Conservation (phyloP, 2,113 vertebrate genomes). For the Carassius carassius region DNA sequence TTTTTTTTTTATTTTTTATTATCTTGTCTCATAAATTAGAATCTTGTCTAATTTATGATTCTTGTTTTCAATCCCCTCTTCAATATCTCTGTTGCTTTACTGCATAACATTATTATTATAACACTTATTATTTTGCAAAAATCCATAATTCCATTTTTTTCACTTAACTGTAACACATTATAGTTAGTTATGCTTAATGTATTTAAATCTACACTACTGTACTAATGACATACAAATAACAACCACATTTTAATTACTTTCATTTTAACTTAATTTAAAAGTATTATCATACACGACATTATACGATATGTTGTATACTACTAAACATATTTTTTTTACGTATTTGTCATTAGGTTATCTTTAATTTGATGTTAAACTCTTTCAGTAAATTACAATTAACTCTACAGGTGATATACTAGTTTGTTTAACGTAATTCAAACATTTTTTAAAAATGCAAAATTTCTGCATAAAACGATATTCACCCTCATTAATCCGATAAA, state of each 20-base stretch:
- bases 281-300: background rate
- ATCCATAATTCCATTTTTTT: background rate
- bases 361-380: background rate
- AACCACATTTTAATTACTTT: background rate
- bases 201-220: background rate
- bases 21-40: too few species aligned
- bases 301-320: background rate
- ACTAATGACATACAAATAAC: background rate
- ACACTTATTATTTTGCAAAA: background rate
- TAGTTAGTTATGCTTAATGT: background rate
- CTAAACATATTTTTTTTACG: background rate
- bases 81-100: constrained; percentile 1
- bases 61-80: background rate
- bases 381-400: background rate
- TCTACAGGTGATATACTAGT: background rate
- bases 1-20: background rate
- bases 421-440: background rate
- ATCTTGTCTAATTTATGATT: too few species aligned
- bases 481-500: constrained; percentile 4
- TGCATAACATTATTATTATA: background rate
- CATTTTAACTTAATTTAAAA: background rate
- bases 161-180: background rate
- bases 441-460: background rate
- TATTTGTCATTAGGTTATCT: background rate
- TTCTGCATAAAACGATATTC: constrained; percentile 42